Evolutionary conservation across 2,113 vertebrate species (phyloP).

Genomic region (Meles meles): DNA sequence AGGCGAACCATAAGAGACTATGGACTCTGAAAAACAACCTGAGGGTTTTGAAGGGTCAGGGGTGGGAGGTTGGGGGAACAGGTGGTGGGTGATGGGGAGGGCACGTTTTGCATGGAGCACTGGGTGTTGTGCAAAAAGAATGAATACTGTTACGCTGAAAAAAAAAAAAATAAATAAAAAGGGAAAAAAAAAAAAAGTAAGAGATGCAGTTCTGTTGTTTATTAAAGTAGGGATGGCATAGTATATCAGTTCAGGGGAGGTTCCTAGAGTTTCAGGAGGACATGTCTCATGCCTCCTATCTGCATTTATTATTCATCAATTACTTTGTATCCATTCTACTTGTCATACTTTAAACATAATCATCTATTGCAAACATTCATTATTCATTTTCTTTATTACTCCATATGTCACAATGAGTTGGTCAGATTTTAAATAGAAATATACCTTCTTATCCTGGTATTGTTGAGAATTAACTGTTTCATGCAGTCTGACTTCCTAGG

Average conservation of each 20-base stretch:
- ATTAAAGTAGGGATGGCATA: not conserved
- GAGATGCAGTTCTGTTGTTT: not conserved
- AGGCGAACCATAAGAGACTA: too few relatives aligned
- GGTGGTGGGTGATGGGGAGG: too few relatives aligned
- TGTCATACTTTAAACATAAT: constrained; percentile 5
- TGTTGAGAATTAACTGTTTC: constrained; percentile 27
- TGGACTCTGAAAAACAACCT: too few relatives aligned
- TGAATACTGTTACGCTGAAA: too few relatives aligned
- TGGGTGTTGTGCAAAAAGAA: too few relatives aligned
- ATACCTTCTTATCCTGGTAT: not conserved
- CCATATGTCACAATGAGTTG: constrained; percentile 4
- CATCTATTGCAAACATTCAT: not conserved
- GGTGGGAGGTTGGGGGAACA: too few relatives aligned
- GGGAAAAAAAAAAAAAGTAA: too few relatives aligned
- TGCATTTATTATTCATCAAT: not conserved
- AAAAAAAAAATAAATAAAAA: too few relatives aligned
- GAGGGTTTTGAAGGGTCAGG: too few relatives aligned
- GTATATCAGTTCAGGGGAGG: not conserved
- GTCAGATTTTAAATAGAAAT: constrained; percentile 18
- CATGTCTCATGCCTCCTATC: not conserved
- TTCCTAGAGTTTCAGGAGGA: not conserved
- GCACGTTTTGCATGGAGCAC: too few relatives aligned
- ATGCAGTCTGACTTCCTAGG: constrained; percentile 32
- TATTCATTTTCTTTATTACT: constrained; percentile 46
- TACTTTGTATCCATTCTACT: constrained; percentile 32